phyloP scores from a whole-genome alignment of 2,888 invertebrate species.

The Brenthis hecate region DNA sequence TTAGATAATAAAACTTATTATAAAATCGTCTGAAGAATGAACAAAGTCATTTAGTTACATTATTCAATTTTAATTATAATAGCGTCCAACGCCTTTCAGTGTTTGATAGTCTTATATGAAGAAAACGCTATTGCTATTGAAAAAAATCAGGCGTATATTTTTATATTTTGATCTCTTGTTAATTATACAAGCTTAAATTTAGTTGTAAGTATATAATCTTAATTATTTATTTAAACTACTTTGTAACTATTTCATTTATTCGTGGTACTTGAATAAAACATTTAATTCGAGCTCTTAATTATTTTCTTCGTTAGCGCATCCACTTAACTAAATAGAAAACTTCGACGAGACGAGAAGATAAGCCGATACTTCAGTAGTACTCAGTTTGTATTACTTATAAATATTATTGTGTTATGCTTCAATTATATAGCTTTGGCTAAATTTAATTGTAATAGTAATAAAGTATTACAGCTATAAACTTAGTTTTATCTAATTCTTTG shows the following conservation, averaged over 20 bases:
- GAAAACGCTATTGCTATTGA: slow-evolving; percentile 22
- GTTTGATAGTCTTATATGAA: neutral
- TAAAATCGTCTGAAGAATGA: neutral
- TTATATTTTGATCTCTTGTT: slow-evolving; percentile 12
- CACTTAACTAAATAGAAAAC: no score
- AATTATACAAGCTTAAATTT: slow-evolving; percentile 5
- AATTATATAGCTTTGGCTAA: no score
- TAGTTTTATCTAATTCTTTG: no score
- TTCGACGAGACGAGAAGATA: no score
- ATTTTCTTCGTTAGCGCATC: neutral
- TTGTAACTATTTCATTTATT: neutral
- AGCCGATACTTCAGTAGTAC: no score
- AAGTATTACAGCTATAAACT: no score
- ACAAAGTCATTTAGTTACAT: neutral
- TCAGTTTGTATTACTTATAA: no score
- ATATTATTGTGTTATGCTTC: no score
- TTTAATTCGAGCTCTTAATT: neutral
- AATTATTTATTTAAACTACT: neutral
- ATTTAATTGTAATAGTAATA: no score
- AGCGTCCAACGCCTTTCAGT: neutral
- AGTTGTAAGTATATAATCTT: neutral
- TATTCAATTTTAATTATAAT: no score
- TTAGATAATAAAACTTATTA: no score
- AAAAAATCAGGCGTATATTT: slow-evolving; percentile 26
- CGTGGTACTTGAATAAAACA: slow-evolving; percentile 1